A percentile compares a stretch with the other conserved stretches of the same genome.
Conservation (phyloP, 2,113 vertebrate genomes). For the Dasyprocta punctata region DNA sequence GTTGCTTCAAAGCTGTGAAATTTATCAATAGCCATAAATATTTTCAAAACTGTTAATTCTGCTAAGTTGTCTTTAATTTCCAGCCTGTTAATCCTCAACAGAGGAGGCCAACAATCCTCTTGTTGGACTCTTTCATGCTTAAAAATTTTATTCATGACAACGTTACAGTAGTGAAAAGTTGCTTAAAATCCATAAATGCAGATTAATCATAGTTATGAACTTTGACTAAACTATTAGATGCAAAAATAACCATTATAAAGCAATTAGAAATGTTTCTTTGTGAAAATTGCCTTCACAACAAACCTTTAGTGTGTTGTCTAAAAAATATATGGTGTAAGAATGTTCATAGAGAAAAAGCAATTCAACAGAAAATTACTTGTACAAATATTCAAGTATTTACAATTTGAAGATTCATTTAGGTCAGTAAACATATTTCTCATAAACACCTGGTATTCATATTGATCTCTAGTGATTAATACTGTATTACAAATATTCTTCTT, state of each 20-base stretch:
- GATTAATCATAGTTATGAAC: constrained; percentile 47
- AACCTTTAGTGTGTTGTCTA: constrained; percentile 38
- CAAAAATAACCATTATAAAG: constrained; percentile 51
- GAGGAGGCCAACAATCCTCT: background rate
- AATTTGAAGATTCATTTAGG: constrained; percentile 66
- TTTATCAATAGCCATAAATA: constrained; percentile 16
- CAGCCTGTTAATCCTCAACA: background rate
- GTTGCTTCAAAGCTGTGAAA: constrained; percentile 1
- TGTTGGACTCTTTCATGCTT: background rate
- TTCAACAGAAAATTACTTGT: constrained; percentile 61
- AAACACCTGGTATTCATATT: constrained; percentile 52
- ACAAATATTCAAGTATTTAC: constrained; percentile 67
- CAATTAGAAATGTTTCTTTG: constrained; percentile 37
- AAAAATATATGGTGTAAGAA: constrained; percentile 29
- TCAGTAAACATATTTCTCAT: constrained; percentile 62
- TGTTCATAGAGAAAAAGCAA: constrained; percentile 54
- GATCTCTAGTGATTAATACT: constrained; percentile 57
- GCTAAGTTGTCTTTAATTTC: background rate
- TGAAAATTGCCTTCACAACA: background rate
- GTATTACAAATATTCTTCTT: constrained; percentile 23
- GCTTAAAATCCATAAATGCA: constrained; percentile 38
- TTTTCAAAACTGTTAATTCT: constrained; percentile 45
- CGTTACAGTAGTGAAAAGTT: background rate
- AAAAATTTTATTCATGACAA: constrained; percentile 36
- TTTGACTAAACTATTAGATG: constrained; percentile 36